These are phyloP conservation scores for Oncopodura yosiiana DNA, from an alignment of 1,140 invertebrate species.

Conservation along the genomic window DNA sequence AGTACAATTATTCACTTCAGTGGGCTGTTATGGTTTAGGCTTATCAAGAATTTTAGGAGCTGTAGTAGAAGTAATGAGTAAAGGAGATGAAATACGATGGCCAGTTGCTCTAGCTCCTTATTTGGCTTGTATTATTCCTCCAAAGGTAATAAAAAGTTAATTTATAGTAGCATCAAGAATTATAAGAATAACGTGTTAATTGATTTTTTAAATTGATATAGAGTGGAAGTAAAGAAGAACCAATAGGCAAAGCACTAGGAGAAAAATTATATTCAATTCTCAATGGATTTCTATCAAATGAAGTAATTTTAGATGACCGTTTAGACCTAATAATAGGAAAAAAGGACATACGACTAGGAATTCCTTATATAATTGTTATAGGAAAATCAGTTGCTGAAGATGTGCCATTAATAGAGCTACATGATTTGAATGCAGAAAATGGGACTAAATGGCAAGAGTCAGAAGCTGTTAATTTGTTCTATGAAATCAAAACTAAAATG, in stretches of 20 bases:
- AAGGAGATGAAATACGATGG: constrained; percentile 58
- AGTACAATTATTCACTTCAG: too few species aligned
- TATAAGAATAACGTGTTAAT: constrained; percentile 12
- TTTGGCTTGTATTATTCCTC: constrained; percentile 66
- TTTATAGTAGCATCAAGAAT: too few species aligned
- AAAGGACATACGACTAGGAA: constrained; percentile 60
- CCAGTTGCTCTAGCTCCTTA: constrained; percentile 66
- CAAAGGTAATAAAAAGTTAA: constrained; percentile 70
- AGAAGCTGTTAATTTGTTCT: constrained; percentile 13
- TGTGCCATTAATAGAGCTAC: constrained; percentile 51
- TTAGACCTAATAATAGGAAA: constrained; percentile 63
- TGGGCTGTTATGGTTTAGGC: constrained; percentile 89
- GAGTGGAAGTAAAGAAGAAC: constrained; percentile 61
- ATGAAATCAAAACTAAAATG: constrained; percentile 17
- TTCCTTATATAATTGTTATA: constrained; percentile 61
- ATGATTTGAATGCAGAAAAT: constrained; percentile 12
- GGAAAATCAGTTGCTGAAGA: constrained; percentile 49
- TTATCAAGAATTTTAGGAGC: constrained; percentile 69
- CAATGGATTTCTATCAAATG: constrained; percentile 40
- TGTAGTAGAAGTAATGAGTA: constrained; percentile 49
- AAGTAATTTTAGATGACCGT: constrained; percentile 72
- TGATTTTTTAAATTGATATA: constrained; percentile 40
- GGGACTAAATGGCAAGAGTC: background rate
- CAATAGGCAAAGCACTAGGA: constrained; percentile 40
- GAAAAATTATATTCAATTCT: constrained; percentile 48